Base-by-base conservation (phyloP, 1,140 invertebrate species). In the Vanessa tameamea region DNA sequence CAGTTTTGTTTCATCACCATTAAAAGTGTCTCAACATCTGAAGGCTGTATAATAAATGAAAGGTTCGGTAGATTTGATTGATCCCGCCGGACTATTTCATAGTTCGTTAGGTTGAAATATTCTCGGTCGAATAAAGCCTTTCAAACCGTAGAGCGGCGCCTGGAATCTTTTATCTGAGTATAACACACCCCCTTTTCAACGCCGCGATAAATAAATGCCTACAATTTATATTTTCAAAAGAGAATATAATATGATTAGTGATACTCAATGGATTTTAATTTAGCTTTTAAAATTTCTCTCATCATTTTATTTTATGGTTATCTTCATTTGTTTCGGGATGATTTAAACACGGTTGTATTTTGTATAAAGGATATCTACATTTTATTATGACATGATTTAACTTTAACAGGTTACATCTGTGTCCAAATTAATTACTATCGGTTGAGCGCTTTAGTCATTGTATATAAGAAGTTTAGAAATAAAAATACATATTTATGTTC, bases 41-140 rank as follows among this genome's bases (percentile, higher is more conserved):
- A 57, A 20, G 23, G 13, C 26, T 26, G 1, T 53, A 64, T 16
- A 26, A 16, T 71, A 64, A 64, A 53, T 71, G 26, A 31, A 64
- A 73, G 64, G 57, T 63, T 65, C 63, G 69, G 69, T 50, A 71
- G 64, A 51, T 80, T 73, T 80, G 79, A 78, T 80, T 78, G 79
- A 80, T 78, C 76, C 70, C 63, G 57, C 16, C 70, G 69, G 74
- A 76, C 79, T 76, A 78, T 80, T 80, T 80, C 72, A 80, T 78
- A 80, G 71, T 78, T 78, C 77, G 79, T 78, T 80, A 80, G 72
- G 68, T 73, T 75, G 74, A 74, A 80, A 80, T 80, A 76, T 80
- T 80, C 79, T 80, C 79, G 77, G 74, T 61, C 73, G 71, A 80
- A 67, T 78, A 74, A 78, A 78, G 70, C 69, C 72, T 80, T 80